A percentile compares a stretch with the other conserved stretches of the same genome.
These are phyloP conservation scores for Mercenaria mercenaria DNA, from an alignment of 1,140 invertebrate genomes.

Conservation along the genomic window DNA sequence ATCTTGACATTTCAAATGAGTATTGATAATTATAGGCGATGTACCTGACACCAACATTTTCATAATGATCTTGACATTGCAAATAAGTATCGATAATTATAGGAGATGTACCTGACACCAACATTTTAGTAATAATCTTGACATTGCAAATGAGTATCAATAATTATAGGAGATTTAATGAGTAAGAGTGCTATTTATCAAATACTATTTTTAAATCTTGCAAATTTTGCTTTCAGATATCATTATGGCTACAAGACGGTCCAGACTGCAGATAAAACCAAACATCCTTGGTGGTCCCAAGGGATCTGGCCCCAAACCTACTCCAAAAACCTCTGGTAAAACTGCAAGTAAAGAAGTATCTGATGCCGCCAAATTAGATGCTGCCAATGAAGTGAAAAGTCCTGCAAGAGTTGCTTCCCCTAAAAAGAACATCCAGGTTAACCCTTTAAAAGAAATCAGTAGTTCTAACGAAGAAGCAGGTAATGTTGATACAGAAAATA, in stretches of 20 bases:
- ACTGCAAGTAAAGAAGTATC: background rate
- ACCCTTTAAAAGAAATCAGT: background rate
- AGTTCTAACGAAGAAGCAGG: background rate
- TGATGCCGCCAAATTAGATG: background rate
- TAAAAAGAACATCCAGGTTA: background rate
- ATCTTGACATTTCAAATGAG: no score
- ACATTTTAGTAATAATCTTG: no score
- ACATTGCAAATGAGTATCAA: no score
- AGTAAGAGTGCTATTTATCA: no score
- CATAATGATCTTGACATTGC: no score
- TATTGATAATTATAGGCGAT: no score
- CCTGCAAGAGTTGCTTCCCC: background rate
- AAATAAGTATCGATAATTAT: no score
- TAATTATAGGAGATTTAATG: no score
- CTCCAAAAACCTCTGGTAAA: background rate
- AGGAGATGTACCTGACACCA: no score
- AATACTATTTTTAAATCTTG: no score
- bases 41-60: no score
- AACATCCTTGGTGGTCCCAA: conserved; percentile 40
- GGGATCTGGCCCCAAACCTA: background rate
- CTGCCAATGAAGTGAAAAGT: background rate
- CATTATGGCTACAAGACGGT: conserved; percentile 45
- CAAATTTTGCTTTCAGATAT: background rate
- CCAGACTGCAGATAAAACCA: conserved; percentile 56
- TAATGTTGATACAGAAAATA: background rate